Conservation (phyloP, 2,888 invertebrate species). For the Ypsolopha scabrella region DNA sequence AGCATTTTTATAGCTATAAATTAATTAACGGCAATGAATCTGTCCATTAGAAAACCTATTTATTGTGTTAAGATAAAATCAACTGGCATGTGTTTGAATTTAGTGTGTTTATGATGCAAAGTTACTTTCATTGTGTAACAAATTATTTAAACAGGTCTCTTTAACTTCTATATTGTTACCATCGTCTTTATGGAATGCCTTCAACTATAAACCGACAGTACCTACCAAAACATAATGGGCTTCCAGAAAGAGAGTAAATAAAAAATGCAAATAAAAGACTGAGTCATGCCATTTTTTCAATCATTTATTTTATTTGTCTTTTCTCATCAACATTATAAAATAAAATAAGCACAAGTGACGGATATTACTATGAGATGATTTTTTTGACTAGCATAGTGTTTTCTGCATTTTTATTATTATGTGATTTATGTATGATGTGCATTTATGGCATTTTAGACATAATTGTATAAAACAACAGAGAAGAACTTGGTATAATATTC, state of each 20-base stretch:
- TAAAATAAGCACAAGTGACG: conserved; percentile 37
- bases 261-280: conserved; percentile 48
- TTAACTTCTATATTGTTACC: neutral
- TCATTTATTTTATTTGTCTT: conserved; percentile 51
- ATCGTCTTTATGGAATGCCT: neutral
- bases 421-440: neutral
- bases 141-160: neutral
- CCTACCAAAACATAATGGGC: neutral
- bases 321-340: conserved; percentile 26
- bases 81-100: no score
- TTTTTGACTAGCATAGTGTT: conserved; percentile 49
- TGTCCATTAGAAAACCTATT: no score
- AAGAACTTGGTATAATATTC: conserved; percentile 10
- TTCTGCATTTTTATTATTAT: conserved; percentile 23
- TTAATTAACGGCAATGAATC: no score
- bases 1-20: no score
- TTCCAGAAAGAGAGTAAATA: conserved; percentile 1
- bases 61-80: no score
- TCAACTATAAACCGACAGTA: neutral
- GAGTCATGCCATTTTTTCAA: conserved; percentile 52
- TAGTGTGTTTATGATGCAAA: no score
- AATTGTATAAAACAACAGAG: neutral
- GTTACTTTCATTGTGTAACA: no score
- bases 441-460: neutral
- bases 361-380: conserved; percentile 32